Conservation (phyloP, 2,888 invertebrate genomes). For the Drosophila melanosoma region DNA sequence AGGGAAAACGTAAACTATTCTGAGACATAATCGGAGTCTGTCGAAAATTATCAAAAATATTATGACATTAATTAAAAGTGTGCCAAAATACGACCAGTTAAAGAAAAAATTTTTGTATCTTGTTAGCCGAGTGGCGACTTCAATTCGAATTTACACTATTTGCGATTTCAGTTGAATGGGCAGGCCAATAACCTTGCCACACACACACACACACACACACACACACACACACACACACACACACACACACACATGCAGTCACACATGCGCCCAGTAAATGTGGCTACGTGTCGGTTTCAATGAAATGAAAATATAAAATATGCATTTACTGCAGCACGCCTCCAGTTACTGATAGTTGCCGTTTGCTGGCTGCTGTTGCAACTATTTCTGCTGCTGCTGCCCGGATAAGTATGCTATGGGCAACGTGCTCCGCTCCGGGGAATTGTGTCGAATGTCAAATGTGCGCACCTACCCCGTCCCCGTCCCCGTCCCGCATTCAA, state of each 20-base stretch:
- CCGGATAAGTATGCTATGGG: slow-evolving; percentile 71
- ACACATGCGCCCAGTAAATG: slow-evolving; percentile 32
- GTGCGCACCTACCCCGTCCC: slow-evolving; percentile 3
- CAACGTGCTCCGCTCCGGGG: slow-evolving; percentile 64
- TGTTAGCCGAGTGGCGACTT: slow-evolving; percentile 44
- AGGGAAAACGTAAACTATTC: neutral
- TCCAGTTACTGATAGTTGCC: slow-evolving; percentile 47
- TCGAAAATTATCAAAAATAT: slow-evolving; percentile 3
- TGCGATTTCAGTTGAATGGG: slow-evolving; percentile 1
- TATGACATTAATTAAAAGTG: slow-evolving; percentile 55
- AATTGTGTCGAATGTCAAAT: slow-evolving; percentile 65
- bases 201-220: slow-evolving; percentile 4
- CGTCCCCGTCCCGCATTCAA: slow-evolving; percentile 61
- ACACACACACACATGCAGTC: slow-evolving; percentile 3
- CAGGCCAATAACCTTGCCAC: slow-evolving; percentile 49
- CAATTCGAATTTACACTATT: slow-evolving; percentile 38
- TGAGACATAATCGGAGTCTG: slow-evolving; percentile 19
- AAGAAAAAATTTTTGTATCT: slow-evolving; percentile 25
- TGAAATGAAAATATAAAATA: slow-evolving; percentile 80
- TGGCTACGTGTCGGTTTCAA: slow-evolving; percentile 73
- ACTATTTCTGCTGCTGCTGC: slow-evolving; percentile 29
- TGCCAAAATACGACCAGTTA: slow-evolving; percentile 36
- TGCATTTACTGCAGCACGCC: slow-evolving; percentile 70
- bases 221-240: slow-evolving; percentile 5
- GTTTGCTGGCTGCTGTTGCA: slow-evolving; percentile 33